phyloP scores from a whole-genome alignment of 2,797 vertebrate species.

The Macropodus opercularis region DNA sequence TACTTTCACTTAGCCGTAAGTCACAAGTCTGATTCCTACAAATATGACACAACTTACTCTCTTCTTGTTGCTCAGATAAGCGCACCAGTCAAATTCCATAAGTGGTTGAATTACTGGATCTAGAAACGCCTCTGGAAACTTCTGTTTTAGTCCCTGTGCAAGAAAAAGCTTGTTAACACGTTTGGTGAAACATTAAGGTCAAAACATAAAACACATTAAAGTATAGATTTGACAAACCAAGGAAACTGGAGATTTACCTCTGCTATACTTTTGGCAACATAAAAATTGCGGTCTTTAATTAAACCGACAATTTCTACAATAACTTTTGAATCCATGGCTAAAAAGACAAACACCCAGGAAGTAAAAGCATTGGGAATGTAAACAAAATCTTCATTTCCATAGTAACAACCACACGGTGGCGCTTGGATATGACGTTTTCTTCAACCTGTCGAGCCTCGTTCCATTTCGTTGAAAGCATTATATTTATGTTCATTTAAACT shows the following conservation, averaged over 20 bases:
- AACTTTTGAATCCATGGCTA: constrained; percentile 34
- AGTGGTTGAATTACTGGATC: constrained; percentile 70
- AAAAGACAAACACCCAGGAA: background rate
- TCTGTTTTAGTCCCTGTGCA: constrained; percentile 72
- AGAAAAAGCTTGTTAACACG: background rate
- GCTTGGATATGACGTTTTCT: constrained; percentile 51
- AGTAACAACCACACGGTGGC: constrained; percentile 56
- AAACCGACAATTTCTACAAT: constrained; percentile 73
- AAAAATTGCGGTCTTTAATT: constrained; percentile 72
- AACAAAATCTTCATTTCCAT: constrained; percentile 61
- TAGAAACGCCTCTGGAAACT: constrained; percentile 70
- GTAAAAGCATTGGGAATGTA: background rate
- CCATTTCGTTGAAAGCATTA: background rate
- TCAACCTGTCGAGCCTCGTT: background rate
- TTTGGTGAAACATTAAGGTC: background rate
- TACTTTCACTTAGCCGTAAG: background rate
- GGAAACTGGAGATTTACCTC: constrained; percentile 66
- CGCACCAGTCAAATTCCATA: constrained; percentile 79
- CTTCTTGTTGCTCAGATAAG: constrained; percentile 72
- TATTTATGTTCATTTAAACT: no score
- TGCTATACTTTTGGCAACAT: constrained; percentile 71
- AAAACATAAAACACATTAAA: background rate
- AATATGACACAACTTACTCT: constrained; percentile 50
- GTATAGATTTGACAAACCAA: rapidly evolving
- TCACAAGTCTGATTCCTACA: background rate